A percentile compares a stretch with the other conserved stretches of the same genome.
phyloP scores from a whole-genome alignment of 2,113 vertebrate genomes.

The Corythaixoides concolor region DNA sequence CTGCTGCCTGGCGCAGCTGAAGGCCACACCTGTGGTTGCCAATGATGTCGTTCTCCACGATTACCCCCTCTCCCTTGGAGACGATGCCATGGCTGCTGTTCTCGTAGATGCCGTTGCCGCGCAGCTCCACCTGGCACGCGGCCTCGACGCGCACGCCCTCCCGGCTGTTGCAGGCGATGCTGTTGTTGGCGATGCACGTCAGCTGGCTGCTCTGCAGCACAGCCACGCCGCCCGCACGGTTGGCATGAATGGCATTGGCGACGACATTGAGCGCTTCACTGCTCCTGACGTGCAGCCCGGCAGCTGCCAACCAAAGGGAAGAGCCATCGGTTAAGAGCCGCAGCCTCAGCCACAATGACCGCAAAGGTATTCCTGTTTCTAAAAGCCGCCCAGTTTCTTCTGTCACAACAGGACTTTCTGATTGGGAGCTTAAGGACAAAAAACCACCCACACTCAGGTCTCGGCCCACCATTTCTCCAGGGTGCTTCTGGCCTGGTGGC shows the following conservation, averaged over 20 bases:
- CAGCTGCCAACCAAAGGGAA: slow-evolving; percentile 69
- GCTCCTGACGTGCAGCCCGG: slow-evolving; percentile 88
- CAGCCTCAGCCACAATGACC: not conserved
- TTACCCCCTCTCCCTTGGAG: slow-evolving; percentile 81
- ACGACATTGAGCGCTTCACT: slow-evolving; percentile 82
- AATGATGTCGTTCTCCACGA: slow-evolving; percentile 88
- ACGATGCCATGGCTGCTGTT: slow-evolving; percentile 83
- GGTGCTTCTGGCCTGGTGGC: not conserved
- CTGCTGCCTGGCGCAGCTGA: slow-evolving; percentile 77
- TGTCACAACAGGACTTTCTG: not conserved
- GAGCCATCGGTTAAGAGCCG: not conserved
- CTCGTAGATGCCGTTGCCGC: slow-evolving; percentile 88
- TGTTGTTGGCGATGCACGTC: slow-evolving; percentile 83
- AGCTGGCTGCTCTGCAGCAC: slow-evolving; percentile 87
- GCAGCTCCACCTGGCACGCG: slow-evolving; percentile 85
- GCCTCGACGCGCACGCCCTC: slow-evolving; percentile 83
- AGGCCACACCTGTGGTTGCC: slow-evolving; percentile 85
- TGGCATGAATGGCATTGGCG: slow-evolving; percentile 83
- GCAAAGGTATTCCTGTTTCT: not conserved
- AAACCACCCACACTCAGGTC: not conserved
- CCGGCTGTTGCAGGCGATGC: slow-evolving; percentile 81
- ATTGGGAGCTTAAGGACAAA: not conserved
- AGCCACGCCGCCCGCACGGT: slow-evolving; percentile 77
- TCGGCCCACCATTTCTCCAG: not conserved
- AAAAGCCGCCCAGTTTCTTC: not conserved